Evolutionary conservation across 1,140 invertebrate genomes (phyloP).

Genomic region (Drosophila tropicalis): DNA sequence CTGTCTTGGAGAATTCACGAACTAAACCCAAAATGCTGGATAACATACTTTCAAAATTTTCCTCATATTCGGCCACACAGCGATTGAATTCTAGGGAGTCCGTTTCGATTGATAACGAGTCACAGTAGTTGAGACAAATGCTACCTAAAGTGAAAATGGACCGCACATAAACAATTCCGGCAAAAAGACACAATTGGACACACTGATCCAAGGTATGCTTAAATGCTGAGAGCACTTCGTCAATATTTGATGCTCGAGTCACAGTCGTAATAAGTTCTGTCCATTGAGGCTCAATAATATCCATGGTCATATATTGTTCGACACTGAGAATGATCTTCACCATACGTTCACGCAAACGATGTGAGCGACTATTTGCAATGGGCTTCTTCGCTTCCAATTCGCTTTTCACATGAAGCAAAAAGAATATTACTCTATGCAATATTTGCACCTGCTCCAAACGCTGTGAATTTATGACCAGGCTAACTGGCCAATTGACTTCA

Average conservation of each 20-base stretch:
- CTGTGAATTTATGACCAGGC: slow-evolving; percentile 45
- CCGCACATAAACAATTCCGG: slow-evolving; percentile 40
- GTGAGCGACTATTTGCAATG: not conserved
- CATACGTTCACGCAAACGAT: slow-evolving; percentile 42
- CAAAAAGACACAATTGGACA: slow-evolving; percentile 35
- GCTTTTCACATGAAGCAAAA: slow-evolving; percentile 45
- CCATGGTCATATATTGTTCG: slow-evolving; percentile 52
- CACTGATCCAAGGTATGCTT: slow-evolving; percentile 34
- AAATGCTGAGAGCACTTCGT: slow-evolving; percentile 41
- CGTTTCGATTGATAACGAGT: slow-evolving; percentile 20
- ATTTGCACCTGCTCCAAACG: slow-evolving; percentile 51
- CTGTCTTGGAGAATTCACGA: slow-evolving; percentile 27
- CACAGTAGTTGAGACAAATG: slow-evolving; percentile 58
- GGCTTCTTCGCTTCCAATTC: slow-evolving; percentile 13
- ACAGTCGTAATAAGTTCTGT: slow-evolving; percentile 6
- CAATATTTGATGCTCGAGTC: slow-evolving; percentile 36
- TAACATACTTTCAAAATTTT: slow-evolving; percentile 46
- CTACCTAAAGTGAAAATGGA: slow-evolving; percentile 54
- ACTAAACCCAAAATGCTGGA: slow-evolving; percentile 44
- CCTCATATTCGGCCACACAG: slow-evolving; percentile 30
- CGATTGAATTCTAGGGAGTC: slow-evolving; percentile 3
- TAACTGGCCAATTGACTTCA: slow-evolving; percentile 57
- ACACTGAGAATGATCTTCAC: slow-evolving; percentile 32
- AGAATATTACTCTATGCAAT: slow-evolving; percentile 57
- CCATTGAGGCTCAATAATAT: slow-evolving; percentile 52